Base-by-base conservation (phyloP, 1,140 invertebrate species). In the Apis laboriosa region DNA sequence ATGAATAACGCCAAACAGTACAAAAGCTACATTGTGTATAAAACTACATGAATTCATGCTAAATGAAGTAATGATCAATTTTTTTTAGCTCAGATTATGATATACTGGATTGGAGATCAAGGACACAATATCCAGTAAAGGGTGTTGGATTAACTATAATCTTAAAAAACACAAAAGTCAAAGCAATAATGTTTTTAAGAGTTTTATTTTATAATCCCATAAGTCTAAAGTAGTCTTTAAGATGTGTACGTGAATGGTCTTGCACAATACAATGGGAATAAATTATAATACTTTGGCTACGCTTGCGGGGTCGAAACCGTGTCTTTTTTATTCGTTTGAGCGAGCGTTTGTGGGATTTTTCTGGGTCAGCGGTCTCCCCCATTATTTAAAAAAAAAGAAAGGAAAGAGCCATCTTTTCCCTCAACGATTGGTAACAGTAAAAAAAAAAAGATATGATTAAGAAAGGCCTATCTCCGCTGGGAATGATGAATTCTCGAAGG, bases 271-370 rank as follows among this genome's bases (percentile, higher is more conserved):
- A 93, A 94, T 94, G 93, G 93, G 92, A 94, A 93, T 94, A 94
- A 94, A 94, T 94, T 94, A 94, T 93, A 94, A 94, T 94, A 94
- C 93, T 94, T 94, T 93, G 92, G 92, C 92, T 92, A 93, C 90
- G 91, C 90, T 92, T 93, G 89, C 87, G 91, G 91, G 91, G 89
- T 91, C 87, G 85, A 91, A 92, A 91, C 91, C 89, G 89, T 90
- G 85, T 91, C 86, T 84, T 90, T 88, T 86, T 79, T 76, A 84
- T 88, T 86, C 83, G 74, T 88, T 90, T 90, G 88, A 91, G 90
- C 90, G 87, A 88, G 79, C 84, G 78, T 82, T 78, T 79, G 68
- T 86, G 84, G 51, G 76, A 85, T 68, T 89, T 86, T 78, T 78
- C 58, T 73, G 80, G 75, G 84, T 87, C 80, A 80, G 86, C 86